A percentile compares a stretch with the other conserved stretches of the same genome.
These are phyloP conservation scores for Chionoecetes opilio DNA, from an alignment of 1,140 invertebrate genomes.

Conservation along the genomic window DNA sequence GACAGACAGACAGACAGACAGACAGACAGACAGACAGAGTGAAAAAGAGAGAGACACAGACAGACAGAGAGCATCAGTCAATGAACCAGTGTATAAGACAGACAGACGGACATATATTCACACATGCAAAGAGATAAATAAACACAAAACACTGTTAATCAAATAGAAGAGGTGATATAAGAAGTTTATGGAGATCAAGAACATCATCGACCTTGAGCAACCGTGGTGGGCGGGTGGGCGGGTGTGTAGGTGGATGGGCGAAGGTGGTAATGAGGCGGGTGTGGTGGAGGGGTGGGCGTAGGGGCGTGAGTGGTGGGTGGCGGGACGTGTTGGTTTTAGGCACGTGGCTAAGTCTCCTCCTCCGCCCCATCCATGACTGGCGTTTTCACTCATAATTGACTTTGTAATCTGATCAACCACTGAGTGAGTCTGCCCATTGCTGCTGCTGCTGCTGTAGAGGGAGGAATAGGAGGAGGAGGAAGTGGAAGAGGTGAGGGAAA, in stretches of 20 bases:
- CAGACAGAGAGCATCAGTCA: not conserved
- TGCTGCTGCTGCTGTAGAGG: not conserved
- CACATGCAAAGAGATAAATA: too few relatives aligned
- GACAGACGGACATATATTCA: too few relatives aligned
- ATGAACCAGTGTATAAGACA: too few relatives aligned
- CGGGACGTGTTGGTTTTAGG: not conserved
- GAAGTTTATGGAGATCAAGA: not conserved
- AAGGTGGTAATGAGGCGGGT: not conserved
- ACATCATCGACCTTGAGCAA: not conserved
- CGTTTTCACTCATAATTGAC: slow-evolving; percentile 67
- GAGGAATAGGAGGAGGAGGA: not conserved
- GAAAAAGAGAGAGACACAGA: not conserved
- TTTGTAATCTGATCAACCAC: slow-evolving; percentile 76
- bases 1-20: not conserved
- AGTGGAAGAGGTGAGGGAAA: not conserved
- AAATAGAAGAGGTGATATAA: too few relatives aligned
- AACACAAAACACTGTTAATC: too few relatives aligned
- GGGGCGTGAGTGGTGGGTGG: slow-evolving; percentile 32
- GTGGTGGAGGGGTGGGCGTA: not conserved
- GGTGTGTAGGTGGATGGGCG: not conserved
- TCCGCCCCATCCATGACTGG: slow-evolving; percentile 52
- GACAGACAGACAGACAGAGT: too few relatives aligned
- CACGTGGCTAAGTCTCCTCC: slow-evolving; percentile 33
- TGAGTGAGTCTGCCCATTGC: slow-evolving; percentile 34
- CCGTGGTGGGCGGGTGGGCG: not conserved